Percentiles rank a stretch among this genome's conserved stretches.
Conservation (phyloP, 1,140 invertebrate species). For the Cardiocondyla obscurior region DNA sequence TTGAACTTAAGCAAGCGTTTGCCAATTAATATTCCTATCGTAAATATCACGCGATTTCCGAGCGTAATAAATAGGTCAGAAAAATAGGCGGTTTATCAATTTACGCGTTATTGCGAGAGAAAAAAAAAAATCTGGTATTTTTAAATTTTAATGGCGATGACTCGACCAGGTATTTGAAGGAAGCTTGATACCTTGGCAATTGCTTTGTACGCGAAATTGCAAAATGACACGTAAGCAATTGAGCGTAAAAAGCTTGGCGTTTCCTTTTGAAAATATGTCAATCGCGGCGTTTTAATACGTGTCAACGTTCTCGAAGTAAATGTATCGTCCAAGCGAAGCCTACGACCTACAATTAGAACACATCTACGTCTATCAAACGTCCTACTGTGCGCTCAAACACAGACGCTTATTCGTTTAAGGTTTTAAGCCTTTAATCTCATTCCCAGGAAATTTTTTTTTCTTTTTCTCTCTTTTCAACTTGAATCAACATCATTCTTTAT, state of each 20-base stretch:
- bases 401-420: neutral
- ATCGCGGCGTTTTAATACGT: neutral
- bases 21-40: neutral
- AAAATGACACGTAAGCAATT: neutral
- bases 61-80: neutral
- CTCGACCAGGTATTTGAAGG: neutral
- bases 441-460: too few species aligned
- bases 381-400: neutral
- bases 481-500: too few species aligned
- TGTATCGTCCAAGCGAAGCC: neutral
- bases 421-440: too few species aligned
- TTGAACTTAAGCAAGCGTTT: neutral
- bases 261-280: neutral
- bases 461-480: too few species aligned
- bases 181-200: neutral
- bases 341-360: neutral
- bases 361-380: neutral
- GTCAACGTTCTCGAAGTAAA: neutral
- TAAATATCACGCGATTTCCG: neutral
- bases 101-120: neutral
- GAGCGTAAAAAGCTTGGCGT: neutral
- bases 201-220: neutral
- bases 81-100: neutral
- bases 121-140: neutral
- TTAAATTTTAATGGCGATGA: neutral